Evolutionary conservation across 1,140 invertebrate species (phyloP).

Genomic region (Liolophura sinensis): DNA sequence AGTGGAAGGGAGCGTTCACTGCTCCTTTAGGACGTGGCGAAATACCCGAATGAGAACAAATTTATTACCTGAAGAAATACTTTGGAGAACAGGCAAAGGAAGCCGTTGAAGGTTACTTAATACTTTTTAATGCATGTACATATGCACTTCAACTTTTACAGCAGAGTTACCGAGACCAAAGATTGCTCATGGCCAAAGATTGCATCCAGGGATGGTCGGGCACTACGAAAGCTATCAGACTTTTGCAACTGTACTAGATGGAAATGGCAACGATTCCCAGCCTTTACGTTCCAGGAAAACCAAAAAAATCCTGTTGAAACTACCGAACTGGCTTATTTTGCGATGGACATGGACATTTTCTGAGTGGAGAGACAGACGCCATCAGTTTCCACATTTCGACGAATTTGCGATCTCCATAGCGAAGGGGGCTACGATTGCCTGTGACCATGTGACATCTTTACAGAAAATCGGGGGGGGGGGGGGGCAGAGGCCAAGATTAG

Average conservation of each 20-base stretch:
- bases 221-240: slow-evolving; percentile 16
- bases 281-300: slow-evolving; percentile 23
- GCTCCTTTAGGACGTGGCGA: slow-evolving; percentile 84
- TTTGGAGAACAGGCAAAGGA: slow-evolving; percentile 14
- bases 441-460: slow-evolving; percentile 24
- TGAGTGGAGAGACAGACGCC: slow-evolving; percentile 3
- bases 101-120: slow-evolving; percentile 17
- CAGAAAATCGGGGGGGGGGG: too few relatives aligned
- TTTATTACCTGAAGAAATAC: slow-evolving; percentile 46
- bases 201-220: slow-evolving; percentile 5
- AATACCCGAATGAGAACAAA: slow-evolving; percentile 70
- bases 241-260: too few relatives aligned
- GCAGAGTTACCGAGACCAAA: slow-evolving; percentile 17
- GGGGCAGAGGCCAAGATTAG: too few relatives aligned
- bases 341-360: slow-evolving; percentile 19
- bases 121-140: slow-evolving; percentile 14
- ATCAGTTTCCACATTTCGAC: slow-evolving; percentile 15
- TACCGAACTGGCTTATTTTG: slow-evolving; percentile 29
- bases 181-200: slow-evolving; percentile 28
- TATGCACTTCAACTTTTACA: slow-evolving; percentile 19
- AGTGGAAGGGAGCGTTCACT: slow-evolving; percentile 68
- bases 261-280: slow-evolving; percentile 12
- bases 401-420: slow-evolving; percentile 22
- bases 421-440: slow-evolving; percentile 26
- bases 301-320: slow-evolving; percentile 20